Base-by-base conservation (phyloP, 64 coral and sea anemone genomes). In the Cladopsammia gracilis region DNA sequence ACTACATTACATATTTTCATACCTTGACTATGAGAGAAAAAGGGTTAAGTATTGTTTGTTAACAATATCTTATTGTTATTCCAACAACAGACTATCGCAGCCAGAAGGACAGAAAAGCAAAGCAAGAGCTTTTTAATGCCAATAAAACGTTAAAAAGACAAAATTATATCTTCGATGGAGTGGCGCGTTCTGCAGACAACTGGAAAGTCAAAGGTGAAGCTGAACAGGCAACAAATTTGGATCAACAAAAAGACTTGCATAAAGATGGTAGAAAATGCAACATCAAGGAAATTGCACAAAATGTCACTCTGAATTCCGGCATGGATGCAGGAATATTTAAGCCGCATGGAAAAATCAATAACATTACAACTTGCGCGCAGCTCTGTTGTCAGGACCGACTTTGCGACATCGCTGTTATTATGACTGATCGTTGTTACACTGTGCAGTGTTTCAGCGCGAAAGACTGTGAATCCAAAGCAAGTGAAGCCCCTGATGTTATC, bases 311-410 rank as follows among this genome's bases (percentile, higher is more conserved):
- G 5, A 53, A 73, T 4, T 71, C 92, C 7, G 92, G 92, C 16
- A 94, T 89, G 92, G 64, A 67, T 25, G 92, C 92, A 47, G 92
- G 92, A 6, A 89, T 83, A 3, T 94, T 94, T 84, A 94, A 70
- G 68, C 64, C 84, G 53, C 92, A 89, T 9, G 74, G 82, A 74
- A 48, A 56, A 73, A 75, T 68, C 22, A 25, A 84, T 57, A 75
- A 89, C 69, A 94, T 94, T 53, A 82, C 86, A 57, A 64, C 57
- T n/a, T 94, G 92, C 25, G 78, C 88, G 43, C 25, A 74, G 3
- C 88, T 58, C 5, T 94, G 92, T 16, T 94, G 92, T 94, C 26
- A 82, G 23, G 67, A 83, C 65, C 67, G 50, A 4, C 68, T 73
- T 3, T 94, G 92, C 73, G 92, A 94, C 42, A 70, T 94, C 16